phyloP scores from a whole-genome alignment of 2,888 invertebrate genomes.

The Junonia oenone region DNA sequence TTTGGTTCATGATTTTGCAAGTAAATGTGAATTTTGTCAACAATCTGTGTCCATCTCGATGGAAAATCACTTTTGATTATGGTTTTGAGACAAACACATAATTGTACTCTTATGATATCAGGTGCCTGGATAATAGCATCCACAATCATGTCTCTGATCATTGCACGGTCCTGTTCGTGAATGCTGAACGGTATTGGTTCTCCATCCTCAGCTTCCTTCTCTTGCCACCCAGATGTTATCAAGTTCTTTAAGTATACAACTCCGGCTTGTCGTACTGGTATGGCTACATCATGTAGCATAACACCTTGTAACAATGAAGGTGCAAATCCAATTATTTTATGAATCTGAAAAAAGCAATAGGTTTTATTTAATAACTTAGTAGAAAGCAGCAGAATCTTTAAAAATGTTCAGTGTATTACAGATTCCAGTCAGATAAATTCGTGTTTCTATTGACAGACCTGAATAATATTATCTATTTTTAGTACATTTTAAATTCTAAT shows the following conservation, averaged over 20 bases:
- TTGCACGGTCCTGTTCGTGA: constrained; percentile 96
- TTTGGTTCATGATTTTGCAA: constrained; percentile 93
- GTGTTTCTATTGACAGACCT: background rate
- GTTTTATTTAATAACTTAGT: background rate
- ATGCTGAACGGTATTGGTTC: constrained; percentile 90
- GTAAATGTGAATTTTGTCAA: constrained; percentile 96
- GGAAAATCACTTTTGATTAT: constrained; percentile 98
- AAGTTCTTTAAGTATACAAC: constrained; percentile 98
- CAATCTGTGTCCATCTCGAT: constrained; percentile 95
- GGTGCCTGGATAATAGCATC: constrained; percentile 97
- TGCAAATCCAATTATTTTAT: constrained; percentile 94
- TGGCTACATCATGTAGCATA: constrained; percentile 92
- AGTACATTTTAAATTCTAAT: constrained; percentile 5
- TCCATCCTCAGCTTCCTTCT: constrained; percentile 86
- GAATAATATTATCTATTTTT: constrained; percentile 4
- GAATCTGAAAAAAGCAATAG: constrained; percentile 51
- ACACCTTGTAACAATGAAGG: constrained; percentile 96
- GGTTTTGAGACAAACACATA: constrained; percentile 94
- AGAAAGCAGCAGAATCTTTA: background rate
- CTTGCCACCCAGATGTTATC: constrained; percentile 92
- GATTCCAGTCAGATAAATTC: background rate
- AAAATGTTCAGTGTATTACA: background rate
- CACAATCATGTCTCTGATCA: constrained; percentile 95
- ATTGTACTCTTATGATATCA: constrained; percentile 92
- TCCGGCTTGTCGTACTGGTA: constrained; percentile 96